Conservation (phyloP, 2,113 vertebrate genomes). For the Lucifuga dentata region DNA sequence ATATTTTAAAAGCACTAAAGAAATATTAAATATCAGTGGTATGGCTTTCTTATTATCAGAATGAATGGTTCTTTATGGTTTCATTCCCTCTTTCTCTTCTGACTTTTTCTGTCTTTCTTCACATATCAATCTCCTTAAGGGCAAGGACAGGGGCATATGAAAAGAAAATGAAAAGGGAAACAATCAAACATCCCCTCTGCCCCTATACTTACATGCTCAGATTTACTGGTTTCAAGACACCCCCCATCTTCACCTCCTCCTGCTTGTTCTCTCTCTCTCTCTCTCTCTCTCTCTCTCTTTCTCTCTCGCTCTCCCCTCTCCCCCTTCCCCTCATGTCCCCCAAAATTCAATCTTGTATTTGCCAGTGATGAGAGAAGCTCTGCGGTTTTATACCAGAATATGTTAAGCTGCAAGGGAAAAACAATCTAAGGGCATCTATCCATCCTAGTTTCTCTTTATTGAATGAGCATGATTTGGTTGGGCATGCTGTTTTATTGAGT, state of each 20-base stretch:
- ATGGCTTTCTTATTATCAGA: conserved; percentile 41
- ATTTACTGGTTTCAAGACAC: conserved; percentile 62
- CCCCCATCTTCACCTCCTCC: conserved; percentile 6
- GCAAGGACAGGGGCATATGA: conserved; percentile 12
- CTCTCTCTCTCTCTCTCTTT: conserved; percentile 44
- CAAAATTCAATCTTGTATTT: conserved; percentile 78
- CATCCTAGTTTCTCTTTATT: conserved; percentile 73
- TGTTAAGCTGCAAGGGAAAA: conserved; percentile 65
- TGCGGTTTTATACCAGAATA: conserved; percentile 72
- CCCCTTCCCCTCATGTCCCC: conserved; percentile 49
- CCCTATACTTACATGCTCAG: conserved; percentile 45
- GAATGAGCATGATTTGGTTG: conserved; percentile 71
- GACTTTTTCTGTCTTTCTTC: conserved; percentile 25
- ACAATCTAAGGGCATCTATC: conserved; percentile 56
- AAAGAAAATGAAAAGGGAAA: conserved; percentile 38
- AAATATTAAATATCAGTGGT: conserved; percentile 43
- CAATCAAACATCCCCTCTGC: conserved; percentile 48
- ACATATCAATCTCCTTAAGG: conserved; percentile 34
- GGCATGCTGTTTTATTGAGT: conserved; percentile 59
- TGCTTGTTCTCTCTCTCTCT: conserved; percentile 57
- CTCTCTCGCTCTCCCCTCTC: conserved; percentile 49
- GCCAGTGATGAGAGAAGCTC: conserved; percentile 64
- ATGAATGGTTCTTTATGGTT: conserved; percentile 47
- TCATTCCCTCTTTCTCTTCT: conserved; percentile 37
- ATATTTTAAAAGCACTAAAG: conserved; percentile 57